Percentiles rank a stretch among this genome's conserved stretches.
Evolutionary conservation across 2,113 vertebrate species (phyloP).

Genomic region (Campylorhamphus procurvoides): DNA sequence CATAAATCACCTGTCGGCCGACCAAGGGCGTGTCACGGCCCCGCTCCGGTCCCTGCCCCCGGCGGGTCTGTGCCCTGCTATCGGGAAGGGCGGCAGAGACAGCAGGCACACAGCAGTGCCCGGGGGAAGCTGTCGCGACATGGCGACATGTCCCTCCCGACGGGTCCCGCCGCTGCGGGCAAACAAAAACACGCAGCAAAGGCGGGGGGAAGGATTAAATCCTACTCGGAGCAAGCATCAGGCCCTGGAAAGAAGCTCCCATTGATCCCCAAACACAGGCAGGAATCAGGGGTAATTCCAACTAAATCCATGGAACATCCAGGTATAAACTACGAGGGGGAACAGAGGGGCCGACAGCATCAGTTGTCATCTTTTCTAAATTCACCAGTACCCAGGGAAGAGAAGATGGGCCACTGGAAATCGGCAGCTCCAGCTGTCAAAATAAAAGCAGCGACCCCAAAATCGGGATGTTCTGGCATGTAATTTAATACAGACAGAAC

Average conservation of each 20-base stretch:
- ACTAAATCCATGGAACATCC: neutral
- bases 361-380: neutral
- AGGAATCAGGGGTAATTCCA: slow-evolving; percentile 32
- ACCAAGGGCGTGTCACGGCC: neutral
- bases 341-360: neutral
- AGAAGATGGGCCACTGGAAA: neutral
- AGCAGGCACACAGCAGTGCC: too few relatives aligned
- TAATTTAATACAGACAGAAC: neutral
- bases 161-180: too few relatives aligned
- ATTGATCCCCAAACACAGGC: neutral
- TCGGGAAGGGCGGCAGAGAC: too few relatives aligned
- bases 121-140: too few relatives aligned
- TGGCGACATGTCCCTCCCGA: too few relatives aligned
- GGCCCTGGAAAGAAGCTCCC: neutral
- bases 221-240: neutral
- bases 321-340: neutral
- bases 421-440: neutral
- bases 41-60: too few relatives aligned
- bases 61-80: too few relatives aligned
- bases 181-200: neutral
- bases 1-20: fast-evolving
- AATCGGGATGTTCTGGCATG: neutral
- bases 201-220: neutral
- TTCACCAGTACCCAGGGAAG: neutral
- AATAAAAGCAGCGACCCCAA: neutral